Evolutionary conservation across 92 coral and sea anemone genomes (phyloP), one percentile per base, ranked within the genome.

Genomic region (Scolanthus callimorphus): DNA sequence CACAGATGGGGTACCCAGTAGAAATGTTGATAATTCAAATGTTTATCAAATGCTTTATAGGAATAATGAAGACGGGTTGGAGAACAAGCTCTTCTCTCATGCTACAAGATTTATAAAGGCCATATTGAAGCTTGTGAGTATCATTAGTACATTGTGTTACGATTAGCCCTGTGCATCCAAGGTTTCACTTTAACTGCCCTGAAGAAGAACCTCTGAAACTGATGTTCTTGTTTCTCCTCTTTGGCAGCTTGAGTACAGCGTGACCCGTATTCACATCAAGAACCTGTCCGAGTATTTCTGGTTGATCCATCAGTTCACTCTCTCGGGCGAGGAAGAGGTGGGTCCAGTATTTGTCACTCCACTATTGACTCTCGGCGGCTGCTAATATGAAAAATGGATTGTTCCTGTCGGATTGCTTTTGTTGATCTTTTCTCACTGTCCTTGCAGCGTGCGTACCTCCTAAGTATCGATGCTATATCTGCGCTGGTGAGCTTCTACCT

Each of bases 201-300:
- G n/a, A n/a, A n/a, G n/a, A n/a, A n/a, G n/a, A n/a, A n/a, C n/a
- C n/a, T n/a, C 83, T 88, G 3, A 86, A 78, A 53, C 60, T 94
- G 87, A 94, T 94, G 48, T 72, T 77, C 39, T 3, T 15, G 31
- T 22, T 47, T 21, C 37, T 25, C 39, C 30, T 65, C 38, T 52
- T 48, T 73, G 41, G 1, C 61, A 94, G 99, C 73, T 94, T 49
- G 91, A 90, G 39, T 76, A 71, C 20, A 81, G 88, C 31, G 45
- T 34, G 39, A 83, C 87, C 39, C 87, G 89, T 51, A 67, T 74
- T 12, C 78, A 88, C 76, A 73, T 94, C 71, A 88, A 84, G 83
- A 94, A 94, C 57, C 85, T 94, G 76, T 73, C 99, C 0, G 99
- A 94, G 78, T 62, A 79, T 17, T 94, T 94, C 60, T 89, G 88